Evolutionary conservation across 2,113 vertebrate genomes (phyloP).

Genomic region (Mustela nigripes): DNA sequence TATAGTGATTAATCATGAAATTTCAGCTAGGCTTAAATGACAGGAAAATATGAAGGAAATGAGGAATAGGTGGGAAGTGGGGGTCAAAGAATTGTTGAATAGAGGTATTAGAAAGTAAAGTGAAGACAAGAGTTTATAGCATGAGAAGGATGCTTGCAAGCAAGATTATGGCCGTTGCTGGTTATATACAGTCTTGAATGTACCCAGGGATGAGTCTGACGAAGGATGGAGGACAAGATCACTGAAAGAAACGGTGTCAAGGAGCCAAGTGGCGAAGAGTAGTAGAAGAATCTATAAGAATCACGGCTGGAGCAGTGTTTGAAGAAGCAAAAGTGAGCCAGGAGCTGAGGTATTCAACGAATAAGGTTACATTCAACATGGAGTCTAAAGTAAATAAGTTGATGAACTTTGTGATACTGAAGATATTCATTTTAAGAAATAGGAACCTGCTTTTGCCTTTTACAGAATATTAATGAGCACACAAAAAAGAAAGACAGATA

Average conservation of each 20-base stretch:
- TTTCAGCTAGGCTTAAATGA: not conserved
- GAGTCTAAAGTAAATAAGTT: not conserved
- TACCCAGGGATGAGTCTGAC: not conserved
- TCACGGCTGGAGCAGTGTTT: not conserved
- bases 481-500: not conserved
- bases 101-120: not conserved
- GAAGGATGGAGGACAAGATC: not conserved
- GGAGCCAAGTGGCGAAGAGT: not conserved
- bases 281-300: not conserved
- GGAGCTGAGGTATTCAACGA: not conserved
- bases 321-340: not conserved
- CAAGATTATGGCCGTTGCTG: not conserved
- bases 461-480: not conserved
- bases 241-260: slow-evolving; percentile 3
- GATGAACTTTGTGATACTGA: not conserved
- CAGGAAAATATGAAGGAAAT: not conserved
- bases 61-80: not conserved
- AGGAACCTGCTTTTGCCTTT: not conserved
- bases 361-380: not conserved
- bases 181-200: not conserved
- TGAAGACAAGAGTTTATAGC: not conserved
- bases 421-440: slow-evolving; percentile 3
- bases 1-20: not conserved
- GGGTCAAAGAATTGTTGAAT: not conserved
- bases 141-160: not conserved